A percentile compares a stretch with the other conserved stretches of the same genome.
phyloP scores from a whole-genome alignment of 2,888 invertebrate genomes.

The Pseudococcus longispinus region DNA sequence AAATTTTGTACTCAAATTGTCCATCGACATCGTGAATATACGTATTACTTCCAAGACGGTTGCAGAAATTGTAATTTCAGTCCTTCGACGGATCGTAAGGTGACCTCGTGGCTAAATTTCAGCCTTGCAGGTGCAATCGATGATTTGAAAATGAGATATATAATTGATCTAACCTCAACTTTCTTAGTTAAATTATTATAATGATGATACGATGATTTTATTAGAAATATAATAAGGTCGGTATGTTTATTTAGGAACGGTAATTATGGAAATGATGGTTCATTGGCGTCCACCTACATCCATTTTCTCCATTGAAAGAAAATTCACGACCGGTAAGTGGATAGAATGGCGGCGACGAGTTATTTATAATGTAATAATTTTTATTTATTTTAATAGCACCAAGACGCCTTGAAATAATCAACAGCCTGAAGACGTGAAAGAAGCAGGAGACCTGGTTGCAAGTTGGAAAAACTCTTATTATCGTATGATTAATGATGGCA shows the following conservation, averaged over 20 bases:
- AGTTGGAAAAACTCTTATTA: background rate
- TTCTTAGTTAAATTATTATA: background rate
- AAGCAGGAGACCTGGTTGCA: background rate
- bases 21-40: background rate
- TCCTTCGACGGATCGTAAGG: background rate
- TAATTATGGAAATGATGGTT: background rate
- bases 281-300: background rate
- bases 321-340: background rate
- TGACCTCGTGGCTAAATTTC: background rate
- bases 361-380: background rate
- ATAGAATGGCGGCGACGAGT: background rate
- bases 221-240: background rate
- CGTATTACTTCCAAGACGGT: background rate
- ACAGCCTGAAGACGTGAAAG: conserved; percentile 7
- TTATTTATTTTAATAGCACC: background rate
- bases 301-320: background rate
- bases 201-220: conserved; percentile 27
- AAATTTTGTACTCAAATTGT: background rate
- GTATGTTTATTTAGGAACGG: background rate
- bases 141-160: background rate
- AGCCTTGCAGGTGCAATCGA: background rate
- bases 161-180: conserved; percentile 12
- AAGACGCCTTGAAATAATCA: background rate
- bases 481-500: conserved; percentile 26
- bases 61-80: background rate